Evolutionary conservation across 1,140 invertebrate species (phyloP), one percentile per base, ranked within the genome.

Genomic region (Magallana ariakensis): DNA sequence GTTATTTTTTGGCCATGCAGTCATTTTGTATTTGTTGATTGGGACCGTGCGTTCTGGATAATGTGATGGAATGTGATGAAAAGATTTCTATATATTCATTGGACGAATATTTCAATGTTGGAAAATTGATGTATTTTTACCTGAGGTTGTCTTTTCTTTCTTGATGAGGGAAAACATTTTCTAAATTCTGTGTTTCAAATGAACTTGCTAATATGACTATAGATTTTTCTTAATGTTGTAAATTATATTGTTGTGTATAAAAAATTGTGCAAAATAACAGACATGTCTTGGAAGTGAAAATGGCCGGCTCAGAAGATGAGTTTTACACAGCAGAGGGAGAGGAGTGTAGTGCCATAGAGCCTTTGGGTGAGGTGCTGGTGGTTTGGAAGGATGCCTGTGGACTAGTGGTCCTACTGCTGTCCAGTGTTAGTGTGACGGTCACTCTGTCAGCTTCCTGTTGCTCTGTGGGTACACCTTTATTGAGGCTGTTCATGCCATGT

Each of bases 391-490:
- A 33, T 8, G 66, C 66, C 66, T 75, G 66, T 75, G 66, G 66
- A 33, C 66, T 75, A 9, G 11, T 75, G 66, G 19, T 75, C 22
- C 19, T 75, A 26, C 22, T 75, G 19, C 66, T 75, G 22, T 33
- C 66, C 22, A 75, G 66, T 75, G 66, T 75, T 19, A 75, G 66
- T 75, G 22, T 75, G 33, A 75, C 66, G 22, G 22, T 75, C 66
- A 75, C 19, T 75, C 22, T 75, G 66, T 75, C 66, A 13, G 66
- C 19, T 7, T 75, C 66, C 22, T 33, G 66, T 75, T 75, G 10
- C 19, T 10, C 19, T 70, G 62, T 75, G 66, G 66, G 66, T 75
- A 75, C 33, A 11, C 66, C 66, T 26, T 33, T 33, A 33, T 33
- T 33, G 33, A 33, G 33, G 5, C 33, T 1, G 33, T 33, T 33